Conservation (phyloP, 37 sponge, comb jelly and placozoan genomes). For the Eunapius fragilis region DNA sequence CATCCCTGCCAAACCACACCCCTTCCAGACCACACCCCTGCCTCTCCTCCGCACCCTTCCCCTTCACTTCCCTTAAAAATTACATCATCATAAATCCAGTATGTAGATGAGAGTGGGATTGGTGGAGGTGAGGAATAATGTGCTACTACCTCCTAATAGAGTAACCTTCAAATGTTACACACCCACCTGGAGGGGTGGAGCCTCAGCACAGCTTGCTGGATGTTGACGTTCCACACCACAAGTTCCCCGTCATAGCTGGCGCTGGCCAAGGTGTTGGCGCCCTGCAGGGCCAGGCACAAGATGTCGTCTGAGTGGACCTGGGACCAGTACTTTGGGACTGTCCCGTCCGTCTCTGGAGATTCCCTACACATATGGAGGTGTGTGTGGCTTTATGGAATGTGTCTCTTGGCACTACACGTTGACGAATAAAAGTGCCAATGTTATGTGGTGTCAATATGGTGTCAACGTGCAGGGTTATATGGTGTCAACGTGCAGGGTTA, state of each 20-base stretch:
- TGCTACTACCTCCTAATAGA: background rate
- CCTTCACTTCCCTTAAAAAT: background rate
- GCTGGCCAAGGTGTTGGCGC: constrained; percentile 64
- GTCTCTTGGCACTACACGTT: too few species aligned
- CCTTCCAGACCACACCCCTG: background rate
- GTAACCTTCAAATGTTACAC: too few species aligned
- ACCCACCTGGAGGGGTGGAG: constrained; percentile 5
- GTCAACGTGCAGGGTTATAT: too few species aligned
- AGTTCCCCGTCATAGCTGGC: constrained; percentile 87
- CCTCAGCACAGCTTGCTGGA: constrained; percentile 18
- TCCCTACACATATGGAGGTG: background rate
- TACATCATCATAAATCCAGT: too few species aligned
- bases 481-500: too few species aligned
- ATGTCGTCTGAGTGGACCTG: constrained; percentile 87
- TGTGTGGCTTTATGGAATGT: too few species aligned
- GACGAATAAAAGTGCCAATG: too few species aligned
- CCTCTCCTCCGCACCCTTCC: background rate
- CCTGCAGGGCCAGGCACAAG: constrained; percentile 74
- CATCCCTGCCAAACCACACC: background rate
- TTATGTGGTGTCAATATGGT: too few species aligned
- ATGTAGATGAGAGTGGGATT: too few species aligned
- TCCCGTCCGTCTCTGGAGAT: constrained; percentile 5
- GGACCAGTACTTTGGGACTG: constrained; percentile 63
- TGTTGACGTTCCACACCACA: constrained; percentile 77
- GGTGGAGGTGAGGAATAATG: too few species aligned